Evolutionary conservation across 2,888 invertebrate species (phyloP), one percentile per base, ranked within the genome.

Genomic region (Noctua janthina): DNA sequence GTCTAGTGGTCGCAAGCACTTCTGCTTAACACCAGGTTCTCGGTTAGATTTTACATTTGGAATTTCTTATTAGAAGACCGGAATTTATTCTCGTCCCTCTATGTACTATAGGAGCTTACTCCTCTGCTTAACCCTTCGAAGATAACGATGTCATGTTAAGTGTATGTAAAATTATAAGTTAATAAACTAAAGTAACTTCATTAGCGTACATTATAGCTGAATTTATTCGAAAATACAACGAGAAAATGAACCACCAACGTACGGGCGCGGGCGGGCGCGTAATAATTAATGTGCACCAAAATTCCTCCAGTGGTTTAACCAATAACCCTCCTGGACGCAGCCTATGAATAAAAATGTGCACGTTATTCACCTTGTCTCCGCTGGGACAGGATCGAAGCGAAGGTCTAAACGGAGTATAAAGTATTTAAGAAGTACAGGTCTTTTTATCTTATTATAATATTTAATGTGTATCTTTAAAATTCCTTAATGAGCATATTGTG

Each of bases 231-330:
- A 71, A 71, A 69, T 69, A 46, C 20, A 17, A 43, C n/a, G 59
- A 46, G 51, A 70, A 35, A 74, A 51, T 75, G 7, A 68, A 72
- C 56, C 43, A n/a, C 20, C 13, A 68, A 17, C 35, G 64, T 23
- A 11, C n/a, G 13, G 13, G 15, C 29, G 29, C 13, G 11, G 15
- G 17, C 10, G n/a, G 5, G 23, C 11, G n/a, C 15, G 51, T 66
- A 83, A 81, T 81, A 83, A 73, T 81, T 76, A 81, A 81, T 85
- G 82, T 11, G 20, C 43, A 75, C 51, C 56, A 74, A 84, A 86
- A 78, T 84, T 78, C 68, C 74, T 73, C 59, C 5, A n/a, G 86
- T 54, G 83, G 83, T 73, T 81, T 49, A 54, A 59, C 71, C 67
- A 72, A 59, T 74, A 86, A 49, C 43, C 70, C n/a, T 15, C 8